Conservation (phyloP, 2,113 vertebrate species). For the Ceyx cyanopectus region DNA sequence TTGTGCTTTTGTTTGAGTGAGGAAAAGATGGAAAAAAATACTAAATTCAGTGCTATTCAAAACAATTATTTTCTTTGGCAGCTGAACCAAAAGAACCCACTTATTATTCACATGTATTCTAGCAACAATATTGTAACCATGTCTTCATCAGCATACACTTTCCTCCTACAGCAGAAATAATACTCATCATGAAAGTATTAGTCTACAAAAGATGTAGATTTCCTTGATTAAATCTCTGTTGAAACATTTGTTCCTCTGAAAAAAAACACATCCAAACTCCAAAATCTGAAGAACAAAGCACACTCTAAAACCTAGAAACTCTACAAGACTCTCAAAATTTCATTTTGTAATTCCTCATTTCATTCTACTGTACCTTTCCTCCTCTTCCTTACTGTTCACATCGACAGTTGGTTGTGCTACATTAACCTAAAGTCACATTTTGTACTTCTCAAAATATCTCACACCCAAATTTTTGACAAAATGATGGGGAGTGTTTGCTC, state of each 20-base stretch:
- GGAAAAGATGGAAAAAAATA: slow-evolving; percentile 37
- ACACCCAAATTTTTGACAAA: not conserved
- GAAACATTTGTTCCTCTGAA: not conserved
- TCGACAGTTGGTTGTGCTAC: not conserved
- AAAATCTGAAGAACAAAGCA: not conserved
- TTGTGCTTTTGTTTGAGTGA: slow-evolving; percentile 16
- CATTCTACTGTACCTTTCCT: not conserved
- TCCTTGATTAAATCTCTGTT: not conserved
- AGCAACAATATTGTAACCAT: not conserved
- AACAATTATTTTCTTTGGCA: slow-evolving; percentile 43
- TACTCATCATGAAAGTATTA: not conserved
- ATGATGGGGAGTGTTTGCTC: not conserved
- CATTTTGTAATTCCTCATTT: not conserved
- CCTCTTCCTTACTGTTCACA: not conserved
- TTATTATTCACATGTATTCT: slow-evolving; percentile 21
- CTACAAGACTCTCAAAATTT: not conserved
- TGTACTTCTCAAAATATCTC: not conserved
- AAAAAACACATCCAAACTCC: not conserved
- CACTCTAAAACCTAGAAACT: not conserved
- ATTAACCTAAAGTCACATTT: not conserved
- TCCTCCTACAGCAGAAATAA: not conserved
- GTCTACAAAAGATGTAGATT: not conserved
- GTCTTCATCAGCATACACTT: not conserved
- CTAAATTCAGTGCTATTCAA: slow-evolving; percentile 1
- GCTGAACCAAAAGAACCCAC: not conserved